Percentiles rank a stretch among this genome's conserved stretches.
Evolutionary conservation across 1,140 invertebrate species (phyloP).

Genomic region (Micrasema minimum): DNA sequence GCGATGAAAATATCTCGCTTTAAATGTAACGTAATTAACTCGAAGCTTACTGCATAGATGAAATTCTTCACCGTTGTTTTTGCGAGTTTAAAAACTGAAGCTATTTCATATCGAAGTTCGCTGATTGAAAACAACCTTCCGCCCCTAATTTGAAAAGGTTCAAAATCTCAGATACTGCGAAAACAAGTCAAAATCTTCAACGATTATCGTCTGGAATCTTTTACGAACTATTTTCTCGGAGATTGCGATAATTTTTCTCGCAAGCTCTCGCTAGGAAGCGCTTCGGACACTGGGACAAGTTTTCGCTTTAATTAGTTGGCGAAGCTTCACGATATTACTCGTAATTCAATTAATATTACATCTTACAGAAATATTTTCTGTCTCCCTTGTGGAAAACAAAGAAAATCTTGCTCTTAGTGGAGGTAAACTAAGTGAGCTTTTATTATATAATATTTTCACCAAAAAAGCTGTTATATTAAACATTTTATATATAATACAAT

Average conservation of each 20-base stretch:
- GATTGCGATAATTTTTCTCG: conserved; percentile 8
- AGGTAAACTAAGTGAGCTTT: no score
- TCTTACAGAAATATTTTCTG: not conserved
- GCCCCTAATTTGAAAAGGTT: conserved; percentile 4
- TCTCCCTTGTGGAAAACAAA: no score
- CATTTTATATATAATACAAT: no score
- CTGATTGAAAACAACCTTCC: not conserved
- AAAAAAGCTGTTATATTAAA: no score
- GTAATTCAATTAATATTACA: conserved; percentile 33
- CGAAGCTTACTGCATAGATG: no score
- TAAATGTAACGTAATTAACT: no score
- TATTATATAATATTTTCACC: no score
- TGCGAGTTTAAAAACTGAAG: no score
- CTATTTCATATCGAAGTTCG: not conserved
- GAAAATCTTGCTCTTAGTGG: no score
- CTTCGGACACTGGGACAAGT: not conserved
- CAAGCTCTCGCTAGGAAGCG: not conserved
- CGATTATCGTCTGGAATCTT: conserved; percentile 3
- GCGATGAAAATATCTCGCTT: no score
- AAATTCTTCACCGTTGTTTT: no score
- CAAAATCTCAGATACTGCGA: not conserved
- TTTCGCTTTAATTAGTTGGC: conserved; percentile 17
- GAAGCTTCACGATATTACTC: conserved; percentile 7
- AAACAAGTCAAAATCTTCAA: not conserved
- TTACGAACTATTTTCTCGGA: not conserved